phyloP scores from a whole-genome alignment of 2,113 vertebrate species.

The Phyllostomus hastatus region DNA sequence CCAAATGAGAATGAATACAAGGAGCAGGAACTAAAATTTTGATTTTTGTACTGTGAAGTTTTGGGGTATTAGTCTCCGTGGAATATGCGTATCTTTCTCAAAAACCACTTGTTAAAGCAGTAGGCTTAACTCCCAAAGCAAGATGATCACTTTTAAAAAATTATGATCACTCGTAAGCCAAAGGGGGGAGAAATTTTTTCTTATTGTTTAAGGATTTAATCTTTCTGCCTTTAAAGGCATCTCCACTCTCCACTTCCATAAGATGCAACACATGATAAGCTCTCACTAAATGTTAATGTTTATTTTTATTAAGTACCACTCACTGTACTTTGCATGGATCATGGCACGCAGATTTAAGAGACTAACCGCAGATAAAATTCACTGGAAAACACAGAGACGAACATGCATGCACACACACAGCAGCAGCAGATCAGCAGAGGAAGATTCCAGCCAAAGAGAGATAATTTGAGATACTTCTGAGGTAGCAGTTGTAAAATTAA shows the following conservation, averaged over 20 bases:
- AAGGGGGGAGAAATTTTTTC: not conserved
- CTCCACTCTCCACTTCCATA: not conserved
- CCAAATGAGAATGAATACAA: not conserved
- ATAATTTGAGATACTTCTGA: constrained; percentile 73
- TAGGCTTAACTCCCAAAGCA: not conserved
- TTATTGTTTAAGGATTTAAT: constrained; percentile 35
- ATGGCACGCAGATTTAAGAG: constrained; percentile 43
- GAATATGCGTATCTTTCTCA: not conserved
- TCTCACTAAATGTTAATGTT: constrained; percentile 33
- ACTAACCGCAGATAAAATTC: constrained; percentile 29
- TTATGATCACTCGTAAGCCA: constrained; percentile 6
- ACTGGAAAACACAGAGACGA: not conserved
- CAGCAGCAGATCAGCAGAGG: constrained; percentile 52
- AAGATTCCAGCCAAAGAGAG: constrained; percentile 64
- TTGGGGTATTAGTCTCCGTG: not conserved
- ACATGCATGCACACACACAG: not conserved
- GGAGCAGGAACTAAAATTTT: not conserved
- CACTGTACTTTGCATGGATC: not conserved
- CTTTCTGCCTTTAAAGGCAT: constrained; percentile 26
- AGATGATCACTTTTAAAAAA: constrained; percentile 17
- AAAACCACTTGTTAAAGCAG: not conserved
- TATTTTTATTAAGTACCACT: constrained; percentile 42
- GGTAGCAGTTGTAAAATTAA: constrained; percentile 76
- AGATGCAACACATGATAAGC: not conserved
- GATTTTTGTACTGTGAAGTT: not conserved